phyloP scores from a whole-genome alignment of 2,888 invertebrate species.

The Herminia tarsipennalis region DNA sequence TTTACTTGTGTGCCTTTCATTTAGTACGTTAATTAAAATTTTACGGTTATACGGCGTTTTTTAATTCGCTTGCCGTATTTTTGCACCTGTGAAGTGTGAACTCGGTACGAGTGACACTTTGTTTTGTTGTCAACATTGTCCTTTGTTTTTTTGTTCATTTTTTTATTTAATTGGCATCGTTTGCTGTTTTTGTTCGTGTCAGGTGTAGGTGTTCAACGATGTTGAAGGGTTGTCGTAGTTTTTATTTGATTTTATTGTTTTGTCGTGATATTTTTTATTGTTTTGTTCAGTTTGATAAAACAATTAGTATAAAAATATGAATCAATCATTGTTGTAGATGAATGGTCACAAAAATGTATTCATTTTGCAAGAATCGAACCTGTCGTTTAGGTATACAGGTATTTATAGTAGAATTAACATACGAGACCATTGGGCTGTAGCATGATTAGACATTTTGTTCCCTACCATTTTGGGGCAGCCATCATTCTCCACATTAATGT shows the following conservation, averaged over 20 bases:
- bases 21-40: slow-evolving; percentile 82
- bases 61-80: slow-evolving; percentile 66
- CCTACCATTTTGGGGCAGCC: too few relatives aligned
- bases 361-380: too few relatives aligned
- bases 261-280: background rate
- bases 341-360: too few relatives aligned
- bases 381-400: too few relatives aligned
- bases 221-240: slow-evolving; percentile 18
- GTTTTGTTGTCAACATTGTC: slow-evolving; percentile 45
- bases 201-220: slow-evolving; percentile 16
- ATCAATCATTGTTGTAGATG: too few relatives aligned
- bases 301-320: too few relatives aligned
- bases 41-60: slow-evolving; percentile 63
- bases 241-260: background rate
- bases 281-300: too few relatives aligned
- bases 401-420: too few relatives aligned
- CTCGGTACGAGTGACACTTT: slow-evolving; percentile 62
- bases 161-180: slow-evolving; percentile 36
- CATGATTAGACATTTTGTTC: too few relatives aligned
- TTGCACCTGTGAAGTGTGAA: slow-evolving; percentile 83
- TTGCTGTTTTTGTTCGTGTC: slow-evolving; percentile 35
- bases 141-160: slow-evolving; percentile 63
- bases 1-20: slow-evolving; percentile 65
- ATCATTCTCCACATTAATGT: too few relatives aligned
- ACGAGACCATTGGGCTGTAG: too few relatives aligned